Evolutionary conservation across 1,140 invertebrate species (phyloP).

Genomic region (Panagrolaimus sp.): DNA sequence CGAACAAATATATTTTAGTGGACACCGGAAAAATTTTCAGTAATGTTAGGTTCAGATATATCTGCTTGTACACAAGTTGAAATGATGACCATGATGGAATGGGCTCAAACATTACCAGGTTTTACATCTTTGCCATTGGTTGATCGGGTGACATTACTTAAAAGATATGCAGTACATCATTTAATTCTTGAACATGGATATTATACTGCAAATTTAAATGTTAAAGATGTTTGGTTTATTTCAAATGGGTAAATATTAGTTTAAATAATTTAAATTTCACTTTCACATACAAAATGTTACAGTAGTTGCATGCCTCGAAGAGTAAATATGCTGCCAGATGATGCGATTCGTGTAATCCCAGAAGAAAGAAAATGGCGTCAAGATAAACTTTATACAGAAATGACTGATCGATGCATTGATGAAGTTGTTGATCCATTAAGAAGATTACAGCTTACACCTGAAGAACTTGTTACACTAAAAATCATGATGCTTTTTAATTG

Average conservation of each 20-base stretch:
- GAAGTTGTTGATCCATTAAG: conserved; percentile 53
- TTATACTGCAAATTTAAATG: conserved; percentile 40
- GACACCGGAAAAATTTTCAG: conserved; percentile 9
- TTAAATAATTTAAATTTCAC: background rate
- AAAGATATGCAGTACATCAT: conserved; percentile 44
- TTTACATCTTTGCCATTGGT: conserved; percentile 28
- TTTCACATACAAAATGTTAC: conserved; percentile 3
- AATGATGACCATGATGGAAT: conserved; percentile 40
- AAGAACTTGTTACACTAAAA: conserved; percentile 56
- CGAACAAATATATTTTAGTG: background rate
- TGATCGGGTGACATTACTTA: conserved; percentile 37
- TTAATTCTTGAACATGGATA: conserved; percentile 44
- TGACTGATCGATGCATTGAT: conserved; percentile 58
- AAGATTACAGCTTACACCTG: conserved; percentile 49
- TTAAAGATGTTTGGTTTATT: conserved; percentile 46
- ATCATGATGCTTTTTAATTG: conserved; percentile 57
- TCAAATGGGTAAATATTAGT: conserved; percentile 33
- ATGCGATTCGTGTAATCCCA: conserved; percentile 22
- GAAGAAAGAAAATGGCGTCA: conserved; percentile 54
- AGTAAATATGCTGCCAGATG: conserved; percentile 13
- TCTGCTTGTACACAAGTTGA: conserved; percentile 43
- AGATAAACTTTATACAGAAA: conserved; percentile 58
- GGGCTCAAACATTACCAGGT: conserved; percentile 37
- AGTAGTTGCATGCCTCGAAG: conserved; percentile 14
- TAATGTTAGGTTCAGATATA: conserved; percentile 40